These are phyloP conservation scores for Ophion obscuratus DNA, from an alignment of 2,888 invertebrate species.

Conservation along the genomic window DNA sequence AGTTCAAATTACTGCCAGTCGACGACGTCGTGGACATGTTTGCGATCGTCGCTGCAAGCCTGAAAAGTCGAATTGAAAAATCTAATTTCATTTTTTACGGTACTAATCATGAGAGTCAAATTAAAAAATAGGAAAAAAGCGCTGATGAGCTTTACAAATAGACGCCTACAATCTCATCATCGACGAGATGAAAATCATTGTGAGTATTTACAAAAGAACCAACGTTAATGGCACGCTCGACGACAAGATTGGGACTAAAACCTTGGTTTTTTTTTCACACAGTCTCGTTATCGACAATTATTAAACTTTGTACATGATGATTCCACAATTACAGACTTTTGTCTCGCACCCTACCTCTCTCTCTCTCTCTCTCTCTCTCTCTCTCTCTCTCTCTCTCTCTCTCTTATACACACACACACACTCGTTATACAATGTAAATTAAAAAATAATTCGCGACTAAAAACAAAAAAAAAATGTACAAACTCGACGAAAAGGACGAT, in stretches of 20 bases:
- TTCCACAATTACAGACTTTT: constrained; percentile 55
- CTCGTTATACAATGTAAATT: constrained; percentile 59
- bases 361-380: constrained; percentile 6
- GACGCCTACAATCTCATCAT: constrained; percentile 51
- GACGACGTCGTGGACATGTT: constrained; percentile 70
- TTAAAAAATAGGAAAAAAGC: constrained; percentile 31
- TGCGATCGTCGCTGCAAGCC: constrained; percentile 72
- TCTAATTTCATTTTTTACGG: constrained; percentile 4
- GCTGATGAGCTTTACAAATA: constrained; percentile 36
- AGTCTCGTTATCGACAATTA: constrained; percentile 73
- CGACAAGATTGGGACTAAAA: constrained; percentile 62
- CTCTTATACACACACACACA: constrained; percentile 15
- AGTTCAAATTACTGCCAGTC: constrained; percentile 78
- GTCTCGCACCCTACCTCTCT: constrained; percentile 22
- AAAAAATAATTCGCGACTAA: constrained; percentile 47
- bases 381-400: constrained; percentile 8
- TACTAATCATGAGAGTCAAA: not conserved
- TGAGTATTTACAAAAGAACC: constrained; percentile 78
- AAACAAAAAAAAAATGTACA: constrained; percentile 77
- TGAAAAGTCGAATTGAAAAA: constrained; percentile 63
- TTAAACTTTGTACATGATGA: constrained; percentile 79
- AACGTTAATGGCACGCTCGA: constrained; percentile 81
- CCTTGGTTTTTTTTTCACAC: constrained; percentile 25
- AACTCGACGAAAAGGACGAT: constrained; percentile 73
- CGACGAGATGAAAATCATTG: constrained; percentile 59